phyloP scores from a whole-genome alignment of 2,113 vertebrate genomes.

The Podarcis raffonei region DNA sequence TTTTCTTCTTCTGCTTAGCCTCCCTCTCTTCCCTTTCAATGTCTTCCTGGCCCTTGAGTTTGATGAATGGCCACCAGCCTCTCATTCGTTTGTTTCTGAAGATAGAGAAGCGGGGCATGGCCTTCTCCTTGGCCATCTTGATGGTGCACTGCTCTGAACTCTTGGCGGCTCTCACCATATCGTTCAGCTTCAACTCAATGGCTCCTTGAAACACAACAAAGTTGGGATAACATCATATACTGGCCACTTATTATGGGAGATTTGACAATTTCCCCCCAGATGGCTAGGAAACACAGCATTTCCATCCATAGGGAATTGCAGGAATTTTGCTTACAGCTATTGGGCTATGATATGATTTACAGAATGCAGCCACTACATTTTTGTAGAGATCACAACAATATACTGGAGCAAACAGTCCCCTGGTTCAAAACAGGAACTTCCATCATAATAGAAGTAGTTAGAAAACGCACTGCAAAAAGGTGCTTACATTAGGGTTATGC shows the following conservation, averaged over 20 bases:
- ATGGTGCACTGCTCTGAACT: conserved; percentile 81
- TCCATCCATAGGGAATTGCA: neutral
- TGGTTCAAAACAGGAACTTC: neutral
- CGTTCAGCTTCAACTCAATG: conserved; percentile 85
- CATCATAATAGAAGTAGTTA: neutral
- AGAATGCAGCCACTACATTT: neutral
- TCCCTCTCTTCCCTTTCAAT: conserved; percentile 82
- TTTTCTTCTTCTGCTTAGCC: conserved; percentile 66
- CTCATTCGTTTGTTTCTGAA: conserved; percentile 88
- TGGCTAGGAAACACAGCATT: neutral
- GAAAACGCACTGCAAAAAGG: neutral
- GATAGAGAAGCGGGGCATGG: conserved; percentile 86
- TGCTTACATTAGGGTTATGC: neutral
- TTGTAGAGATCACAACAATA: neutral
- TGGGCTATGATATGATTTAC: neutral
- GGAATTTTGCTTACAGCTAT: neutral
- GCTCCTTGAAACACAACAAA: conserved; percentile 75
- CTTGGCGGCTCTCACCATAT: conserved; percentile 88
- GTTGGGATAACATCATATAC: neutral
- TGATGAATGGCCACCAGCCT: conserved; percentile 93
- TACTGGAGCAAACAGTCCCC: neutral
- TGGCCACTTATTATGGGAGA: neutral
- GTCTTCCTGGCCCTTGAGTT: conserved; percentile 83
- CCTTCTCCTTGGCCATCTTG: conserved; percentile 83
- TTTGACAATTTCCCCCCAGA: neutral